Base-by-base conservation (phyloP, 2,888 invertebrate species). In the Mamestra brassicae region DNA sequence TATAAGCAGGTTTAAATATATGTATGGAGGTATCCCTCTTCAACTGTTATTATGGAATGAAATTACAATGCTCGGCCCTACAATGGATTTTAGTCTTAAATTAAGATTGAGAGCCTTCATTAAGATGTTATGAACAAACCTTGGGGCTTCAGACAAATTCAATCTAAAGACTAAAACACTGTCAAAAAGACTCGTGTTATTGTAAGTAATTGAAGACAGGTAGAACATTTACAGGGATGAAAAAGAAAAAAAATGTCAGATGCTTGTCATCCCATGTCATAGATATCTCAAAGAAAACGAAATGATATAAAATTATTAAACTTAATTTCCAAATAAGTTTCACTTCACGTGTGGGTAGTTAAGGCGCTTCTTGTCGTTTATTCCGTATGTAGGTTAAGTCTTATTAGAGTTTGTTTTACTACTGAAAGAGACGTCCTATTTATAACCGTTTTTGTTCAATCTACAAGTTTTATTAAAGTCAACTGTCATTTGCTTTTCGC, bases 41-140 rank as follows among this genome's bases (percentile, higher is more conserved):
- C 69, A 66, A 70, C 47, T 47, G 54, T 62, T 47, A 76, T 61
- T 61, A 68, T 38, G 36, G 15, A 68, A 80, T 64, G 2, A 64
- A 65, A 81, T 69, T 66, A 79, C 34, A 57, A 76, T 36, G 61
- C 34, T 57, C 34, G 10, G 4, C 17, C 55, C 17, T 52, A 26
- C 36, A 13, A 36, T 26, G 52, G 38, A 68, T 76, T 52, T 67
- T 15, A 50, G 67, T 64, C 47, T 64, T 52, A 63, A 80, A 78
- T 78, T 74, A 67, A 80, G 67, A 80, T 74, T 63, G 47, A 63
- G 62, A 15, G 38, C 17, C 38, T 80, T 63, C 11, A 74, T 78
- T 74, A 60, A 54, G 50, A 60, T n/a, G 17, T 55, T 75, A 61
- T 52, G 61, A 69, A 76, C 26, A 54, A 42, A 42, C 38, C 45